Percentiles rank a stretch among this genome's conserved stretches.
Conservation (phyloP, 2,113 vertebrate species). For the Dipodomys spectabilis region DNA sequence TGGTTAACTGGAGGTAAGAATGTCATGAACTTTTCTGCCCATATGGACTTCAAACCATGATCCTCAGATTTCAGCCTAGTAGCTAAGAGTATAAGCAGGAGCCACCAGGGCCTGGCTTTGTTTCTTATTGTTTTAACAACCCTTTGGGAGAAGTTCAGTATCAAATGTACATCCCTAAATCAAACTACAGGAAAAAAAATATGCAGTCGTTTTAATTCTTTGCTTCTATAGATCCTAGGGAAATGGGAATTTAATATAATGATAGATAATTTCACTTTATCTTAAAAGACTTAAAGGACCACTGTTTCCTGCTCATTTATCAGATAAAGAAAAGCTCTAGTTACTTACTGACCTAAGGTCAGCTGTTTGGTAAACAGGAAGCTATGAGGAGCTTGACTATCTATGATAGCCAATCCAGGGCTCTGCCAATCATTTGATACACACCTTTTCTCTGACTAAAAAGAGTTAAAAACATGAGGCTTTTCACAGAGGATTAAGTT, state of each 20-base stretch:
- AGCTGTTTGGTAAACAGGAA: not conserved
- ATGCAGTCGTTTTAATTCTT: not conserved
- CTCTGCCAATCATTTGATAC: not conserved
- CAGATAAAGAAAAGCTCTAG: not conserved
- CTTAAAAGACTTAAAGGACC: not conserved
- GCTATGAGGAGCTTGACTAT: not conserved
- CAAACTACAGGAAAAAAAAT: not conserved
- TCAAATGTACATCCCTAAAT: not conserved
- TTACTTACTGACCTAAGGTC: not conserved
- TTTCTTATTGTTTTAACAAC: not conserved
- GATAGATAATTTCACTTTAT: not conserved
- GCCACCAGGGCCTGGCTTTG: not conserved
- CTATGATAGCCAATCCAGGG: not conserved
- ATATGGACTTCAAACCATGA: too few species aligned
- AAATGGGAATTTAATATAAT: conserved; percentile 3
- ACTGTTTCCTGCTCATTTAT: not conserved
- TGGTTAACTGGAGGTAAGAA: too few species aligned
- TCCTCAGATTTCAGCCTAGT: too few species aligned
- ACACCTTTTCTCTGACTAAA: not conserved
- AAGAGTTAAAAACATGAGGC: not conserved
- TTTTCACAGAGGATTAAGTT: not conserved
- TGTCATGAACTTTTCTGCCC: too few species aligned
- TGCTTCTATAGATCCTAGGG: not conserved
- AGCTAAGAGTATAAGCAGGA: too few species aligned
- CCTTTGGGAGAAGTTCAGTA: not conserved